Percentiles rank a stretch among this genome's conserved stretches.
Evolutionary conservation across 1,140 invertebrate species (phyloP).

Genomic region (Caenorhabditis brenneri): DNA sequence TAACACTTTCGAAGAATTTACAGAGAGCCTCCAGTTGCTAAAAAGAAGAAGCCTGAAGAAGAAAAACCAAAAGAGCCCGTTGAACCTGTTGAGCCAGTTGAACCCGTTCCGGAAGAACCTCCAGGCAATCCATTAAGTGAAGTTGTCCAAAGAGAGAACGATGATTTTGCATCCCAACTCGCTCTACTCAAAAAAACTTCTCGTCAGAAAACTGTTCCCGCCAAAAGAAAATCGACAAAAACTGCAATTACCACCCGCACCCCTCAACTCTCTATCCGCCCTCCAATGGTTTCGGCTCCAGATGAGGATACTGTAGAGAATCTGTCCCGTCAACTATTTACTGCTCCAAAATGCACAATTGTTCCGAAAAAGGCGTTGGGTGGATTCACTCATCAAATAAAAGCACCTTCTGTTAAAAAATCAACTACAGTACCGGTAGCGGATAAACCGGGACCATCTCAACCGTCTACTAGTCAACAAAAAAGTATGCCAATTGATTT

Average conservation of each 20-base stretch:
- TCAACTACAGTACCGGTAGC: not conserved
- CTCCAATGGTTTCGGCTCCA: not conserved
- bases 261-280: not conserved
- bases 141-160: not conserved
- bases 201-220: not conserved
- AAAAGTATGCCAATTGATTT: not conserved
- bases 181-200: not conserved
- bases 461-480: not conserved
- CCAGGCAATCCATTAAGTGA: not conserved
- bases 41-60: too few species aligned
- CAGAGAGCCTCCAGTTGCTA: too few species aligned
- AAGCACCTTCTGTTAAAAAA: not conserved
- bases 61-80: too few species aligned
- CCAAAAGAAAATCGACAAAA: not conserved
- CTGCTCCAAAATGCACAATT: not conserved
- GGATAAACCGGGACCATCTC: too few species aligned
- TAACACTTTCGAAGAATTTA: too few species aligned
- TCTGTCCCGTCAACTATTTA: not conserved
- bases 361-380: not conserved
- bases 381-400: not conserved
- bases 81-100: too few species aligned
- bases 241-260: not conserved
- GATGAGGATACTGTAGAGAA: too few species aligned
- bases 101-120: not conserved
- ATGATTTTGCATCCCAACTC: not conserved